phyloP scores from a whole-genome alignment of 2,888 invertebrate genomes.

The Tribolium freemani region DNA sequence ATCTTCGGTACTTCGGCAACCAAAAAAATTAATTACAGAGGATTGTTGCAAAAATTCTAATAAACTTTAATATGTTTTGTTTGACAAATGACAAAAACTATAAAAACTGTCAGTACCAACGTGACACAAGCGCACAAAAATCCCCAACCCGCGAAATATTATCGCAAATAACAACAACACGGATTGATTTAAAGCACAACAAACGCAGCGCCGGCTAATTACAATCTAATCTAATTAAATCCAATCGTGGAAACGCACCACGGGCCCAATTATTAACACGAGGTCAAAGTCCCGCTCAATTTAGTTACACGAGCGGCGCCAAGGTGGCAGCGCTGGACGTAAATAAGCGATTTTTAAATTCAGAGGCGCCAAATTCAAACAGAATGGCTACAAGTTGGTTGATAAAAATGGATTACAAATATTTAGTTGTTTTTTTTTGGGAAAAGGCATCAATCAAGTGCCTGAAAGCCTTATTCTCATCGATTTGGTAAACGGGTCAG shows the following conservation, averaged over 20 bases:
- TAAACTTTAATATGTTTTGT: conserved; percentile 57
- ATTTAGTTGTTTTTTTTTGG: too few relatives aligned
- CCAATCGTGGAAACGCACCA: background rate
- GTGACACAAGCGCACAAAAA: conserved; percentile 1
- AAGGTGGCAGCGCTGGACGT: background rate
- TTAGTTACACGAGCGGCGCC: background rate
- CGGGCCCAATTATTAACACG: background rate
- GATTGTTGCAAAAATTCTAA: conserved; percentile 51
- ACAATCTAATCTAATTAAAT: background rate
- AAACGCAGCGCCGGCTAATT: background rate
- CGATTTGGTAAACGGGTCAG: too few relatives aligned
- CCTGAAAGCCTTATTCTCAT: too few relatives aligned
- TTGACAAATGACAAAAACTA: conserved; percentile 61
- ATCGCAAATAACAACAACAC: background rate
- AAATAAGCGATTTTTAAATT: too few relatives aligned
- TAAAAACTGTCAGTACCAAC: conserved; percentile 35
- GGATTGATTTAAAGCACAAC: background rate
- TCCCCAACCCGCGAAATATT: background rate
- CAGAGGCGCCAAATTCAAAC: too few relatives aligned
- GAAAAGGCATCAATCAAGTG: too few relatives aligned
- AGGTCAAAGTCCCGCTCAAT: background rate
- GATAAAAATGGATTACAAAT: too few relatives aligned
- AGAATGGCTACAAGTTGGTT: too few relatives aligned
- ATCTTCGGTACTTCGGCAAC: conserved; percentile 43
- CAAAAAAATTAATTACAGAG: conserved; percentile 49